phyloP scores from a whole-genome alignment of 2,888 invertebrate species.

The Ametastegia equiseti region DNA sequence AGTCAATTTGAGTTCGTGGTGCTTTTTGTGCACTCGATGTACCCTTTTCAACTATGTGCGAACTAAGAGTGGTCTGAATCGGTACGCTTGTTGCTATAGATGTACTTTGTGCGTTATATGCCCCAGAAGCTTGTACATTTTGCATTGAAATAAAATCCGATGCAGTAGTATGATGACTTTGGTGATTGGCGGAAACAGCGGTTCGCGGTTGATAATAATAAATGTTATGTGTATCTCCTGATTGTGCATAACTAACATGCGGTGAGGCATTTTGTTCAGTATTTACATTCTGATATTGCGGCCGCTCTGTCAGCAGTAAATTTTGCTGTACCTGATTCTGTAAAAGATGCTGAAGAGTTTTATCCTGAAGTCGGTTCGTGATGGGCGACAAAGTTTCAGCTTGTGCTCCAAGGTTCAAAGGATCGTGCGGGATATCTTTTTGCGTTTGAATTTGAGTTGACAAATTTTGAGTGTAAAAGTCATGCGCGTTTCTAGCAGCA shows the following conservation, averaged over 20 bases:
- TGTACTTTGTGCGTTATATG: constrained; percentile 40
- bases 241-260: constrained; percentile 44
- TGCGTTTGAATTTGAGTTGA: constrained; percentile 38
- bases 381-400: constrained; percentile 47
- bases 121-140: constrained; percentile 42
- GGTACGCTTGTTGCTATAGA: constrained; percentile 6
- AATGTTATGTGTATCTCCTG: constrained; percentile 9
- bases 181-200: neutral
- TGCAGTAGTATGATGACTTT: constrained; percentile 25
- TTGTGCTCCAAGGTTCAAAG: constrained; percentile 47
- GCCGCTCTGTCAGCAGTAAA: constrained; percentile 29
- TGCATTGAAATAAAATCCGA: constrained; percentile 20
- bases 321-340: constrained; percentile 45
- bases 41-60: neutral
- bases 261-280: constrained; percentile 33
- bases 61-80: constrained; percentile 6
- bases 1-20: neutral
- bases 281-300: constrained; percentile 40
- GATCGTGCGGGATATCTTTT: constrained; percentile 46
- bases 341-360: constrained; percentile 29
- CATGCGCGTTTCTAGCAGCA: constrained; percentile 40
- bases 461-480: constrained; percentile 27
- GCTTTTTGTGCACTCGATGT: constrained; percentile 30
- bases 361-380: constrained; percentile 46
- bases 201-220: constrained; percentile 29